Conservation (phyloP, 2,888 invertebrate species). For the Ctena decussata region DNA sequence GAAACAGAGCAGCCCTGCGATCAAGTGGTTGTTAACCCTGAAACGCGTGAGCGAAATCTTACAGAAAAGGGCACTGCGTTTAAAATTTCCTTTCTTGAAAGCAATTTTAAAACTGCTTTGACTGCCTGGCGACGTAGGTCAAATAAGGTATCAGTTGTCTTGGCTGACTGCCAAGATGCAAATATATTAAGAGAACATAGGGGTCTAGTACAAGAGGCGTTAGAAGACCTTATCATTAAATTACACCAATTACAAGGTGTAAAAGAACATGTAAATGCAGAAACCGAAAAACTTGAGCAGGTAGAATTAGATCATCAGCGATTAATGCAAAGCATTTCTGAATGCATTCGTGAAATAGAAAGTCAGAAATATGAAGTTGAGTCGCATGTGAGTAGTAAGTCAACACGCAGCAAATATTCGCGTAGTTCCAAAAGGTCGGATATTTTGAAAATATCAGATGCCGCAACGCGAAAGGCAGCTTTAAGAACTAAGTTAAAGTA, state of each 20-base stretch:
- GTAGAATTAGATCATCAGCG: conserved; percentile 8
- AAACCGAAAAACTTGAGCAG: not conserved
- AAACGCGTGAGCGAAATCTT: not conserved
- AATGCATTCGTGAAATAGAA: not conserved
- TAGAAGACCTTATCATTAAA: not conserved
- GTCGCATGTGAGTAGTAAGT: not conserved
- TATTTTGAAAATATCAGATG: not conserved
- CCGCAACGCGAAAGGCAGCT: not conserved
- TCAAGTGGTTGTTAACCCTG: not conserved
- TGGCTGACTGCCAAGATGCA: not conserved
- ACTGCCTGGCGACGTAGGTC: not conserved
- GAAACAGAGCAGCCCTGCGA: not conserved
- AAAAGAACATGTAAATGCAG: not conserved
- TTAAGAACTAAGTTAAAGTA: not conserved
- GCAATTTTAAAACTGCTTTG: not conserved
- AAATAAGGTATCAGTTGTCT: not conserved
- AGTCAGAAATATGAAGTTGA: not conserved
- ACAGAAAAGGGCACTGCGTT: not conserved
- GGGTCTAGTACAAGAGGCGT: not conserved
- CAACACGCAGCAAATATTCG: not conserved
- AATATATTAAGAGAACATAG: not conserved
- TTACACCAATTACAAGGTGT: not conserved
- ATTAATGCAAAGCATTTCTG: not conserved
- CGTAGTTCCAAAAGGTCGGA: not conserved
- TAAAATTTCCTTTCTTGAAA: not conserved